These are phyloP conservation scores for Dendrocincla tyrannina DNA, from an alignment of 2,797 vertebrate genomes.

Conservation along the genomic window DNA sequence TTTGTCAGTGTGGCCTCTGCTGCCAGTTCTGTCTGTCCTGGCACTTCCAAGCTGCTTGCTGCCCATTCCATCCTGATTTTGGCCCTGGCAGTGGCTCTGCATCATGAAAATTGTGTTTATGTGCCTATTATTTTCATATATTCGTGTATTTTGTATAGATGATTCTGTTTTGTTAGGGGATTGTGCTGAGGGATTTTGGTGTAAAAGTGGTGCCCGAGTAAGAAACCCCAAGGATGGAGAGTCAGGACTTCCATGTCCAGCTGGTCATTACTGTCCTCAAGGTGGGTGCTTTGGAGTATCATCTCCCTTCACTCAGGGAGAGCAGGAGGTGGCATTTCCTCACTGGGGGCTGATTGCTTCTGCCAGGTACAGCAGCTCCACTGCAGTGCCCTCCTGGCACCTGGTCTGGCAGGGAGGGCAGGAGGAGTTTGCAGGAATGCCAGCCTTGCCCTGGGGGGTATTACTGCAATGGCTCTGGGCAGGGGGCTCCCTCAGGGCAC, in stretches of 20 bases:
- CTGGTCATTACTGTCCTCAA: conserved; percentile 86
- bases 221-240: conserved; percentile 78
- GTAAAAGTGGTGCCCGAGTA: conserved; percentile 77
- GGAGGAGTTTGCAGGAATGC: conserved; percentile 74
- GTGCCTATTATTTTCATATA: fast-evolving
- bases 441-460: conserved; percentile 79
- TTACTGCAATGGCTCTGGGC: conserved; percentile 79
- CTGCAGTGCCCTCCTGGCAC: conserved; percentile 82
- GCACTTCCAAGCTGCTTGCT: not conserved
- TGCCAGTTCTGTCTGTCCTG: not conserved
- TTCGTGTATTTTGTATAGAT: not conserved
- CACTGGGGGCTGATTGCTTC: not conserved
- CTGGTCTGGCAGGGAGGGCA: conserved; percentile 81
- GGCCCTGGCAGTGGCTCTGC: not conserved
- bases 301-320: not conserved
- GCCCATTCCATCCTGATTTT: not conserved
- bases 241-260: conserved; percentile 81
- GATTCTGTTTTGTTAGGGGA: conserved; percentile 70
- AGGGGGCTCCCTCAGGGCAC: conserved; percentile 75
- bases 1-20: not conserved
- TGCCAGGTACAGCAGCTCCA: conserved; percentile 78
- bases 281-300: conserved; percentile 57
- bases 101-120: fast-evolving
- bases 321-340: not conserved
- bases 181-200: conserved; percentile 89